A percentile compares a stretch with the other conserved stretches of the same genome.
phyloP scores from a whole-genome alignment of 30 jellyfish, hydroid and myxozoan species.

The Thelohanellus kitauei region DNA sequence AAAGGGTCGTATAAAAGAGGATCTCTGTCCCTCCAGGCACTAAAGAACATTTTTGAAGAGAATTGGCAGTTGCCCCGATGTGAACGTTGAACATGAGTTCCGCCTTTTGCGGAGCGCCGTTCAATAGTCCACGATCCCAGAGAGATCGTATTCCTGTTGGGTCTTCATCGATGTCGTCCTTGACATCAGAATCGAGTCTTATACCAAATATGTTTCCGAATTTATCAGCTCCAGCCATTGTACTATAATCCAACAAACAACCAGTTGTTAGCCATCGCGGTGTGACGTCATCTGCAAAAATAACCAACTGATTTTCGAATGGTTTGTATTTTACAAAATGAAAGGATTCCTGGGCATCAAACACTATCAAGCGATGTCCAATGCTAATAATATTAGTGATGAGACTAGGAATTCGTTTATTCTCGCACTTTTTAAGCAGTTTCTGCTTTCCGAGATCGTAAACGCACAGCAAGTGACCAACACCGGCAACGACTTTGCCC shows the following conservation, averaged over 20 bases:
- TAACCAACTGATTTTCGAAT: conserved; percentile 35
- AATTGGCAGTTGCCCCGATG: conserved; percentile 41
- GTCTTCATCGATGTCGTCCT: conserved; percentile 85
- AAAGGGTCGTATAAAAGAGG: conserved; percentile 43
- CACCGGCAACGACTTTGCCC: conserved; percentile 75
- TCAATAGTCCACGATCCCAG: conserved; percentile 81
- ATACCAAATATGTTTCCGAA: conserved; percentile 56
- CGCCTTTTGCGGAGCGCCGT: conserved; percentile 89
- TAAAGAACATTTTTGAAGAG: conserved; percentile 47
- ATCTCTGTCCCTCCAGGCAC: conserved; percentile 89
- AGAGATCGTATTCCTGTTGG: conserved; percentile 90
- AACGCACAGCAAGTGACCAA: conserved; percentile 43
- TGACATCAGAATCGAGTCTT: conserved; percentile 36
- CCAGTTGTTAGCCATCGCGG: conserved; percentile 82
- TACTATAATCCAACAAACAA: conserved; percentile 46
- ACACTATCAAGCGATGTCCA: conserved; percentile 57
- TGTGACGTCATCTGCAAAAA: conserved; percentile 72
- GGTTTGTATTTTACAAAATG: conserved; percentile 53
- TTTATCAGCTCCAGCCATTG: conserved; percentile 84
- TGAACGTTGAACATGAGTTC: conserved; percentile 24
- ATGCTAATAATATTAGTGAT: conserved; percentile 15
- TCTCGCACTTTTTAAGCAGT: conserved; percentile 60
- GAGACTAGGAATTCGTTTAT: conserved; percentile 35
- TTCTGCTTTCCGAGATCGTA: conserved; percentile 73
- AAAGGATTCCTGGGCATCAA: conserved; percentile 76